Percentiles rank a stretch among this genome's conserved stretches.
Evolutionary conservation across 2,888 invertebrate genomes (phyloP).

Genomic region (Epinotia brunnichana): DNA sequence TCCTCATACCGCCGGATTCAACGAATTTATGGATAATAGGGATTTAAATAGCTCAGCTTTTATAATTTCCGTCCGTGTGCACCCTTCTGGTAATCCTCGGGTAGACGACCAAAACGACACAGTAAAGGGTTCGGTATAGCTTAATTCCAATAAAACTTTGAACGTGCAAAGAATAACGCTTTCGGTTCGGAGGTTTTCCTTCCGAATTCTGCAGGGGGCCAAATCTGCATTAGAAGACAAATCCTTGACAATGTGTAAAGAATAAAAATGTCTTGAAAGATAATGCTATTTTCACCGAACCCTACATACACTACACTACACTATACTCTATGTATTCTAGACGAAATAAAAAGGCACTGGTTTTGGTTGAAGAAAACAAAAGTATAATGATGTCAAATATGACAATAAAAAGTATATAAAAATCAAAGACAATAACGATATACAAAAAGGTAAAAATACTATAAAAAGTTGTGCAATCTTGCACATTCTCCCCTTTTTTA

Average conservation of each 20-base stretch:
- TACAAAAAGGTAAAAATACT: too few species aligned
- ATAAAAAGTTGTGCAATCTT: too few species aligned
- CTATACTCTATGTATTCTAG: too few species aligned
- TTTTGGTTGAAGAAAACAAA: too few species aligned
- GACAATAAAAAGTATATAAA: too few species aligned
- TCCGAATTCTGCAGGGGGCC: conserved; percentile 26
- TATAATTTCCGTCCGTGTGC: conserved; percentile 49
- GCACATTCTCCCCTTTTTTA: too few species aligned
- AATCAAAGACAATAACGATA: too few species aligned
- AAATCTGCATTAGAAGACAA: conserved; percentile 39
- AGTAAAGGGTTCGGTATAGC: conserved; percentile 75
- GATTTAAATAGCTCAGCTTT: conserved; percentile 36
- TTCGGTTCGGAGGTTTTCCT: conserved; percentile 43
- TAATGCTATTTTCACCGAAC: background rate
- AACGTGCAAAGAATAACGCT: conserved; percentile 74
- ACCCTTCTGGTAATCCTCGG: conserved; percentile 69
- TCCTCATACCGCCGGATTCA: conserved; percentile 20
- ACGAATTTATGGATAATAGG: conserved; percentile 40
- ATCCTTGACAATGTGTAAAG: conserved; percentile 37
- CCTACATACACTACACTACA: too few species aligned
- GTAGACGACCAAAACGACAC: conserved; percentile 70
- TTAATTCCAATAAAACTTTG: conserved; percentile 79
- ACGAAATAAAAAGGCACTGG: too few species aligned
- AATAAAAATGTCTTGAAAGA: conserved; percentile 29
- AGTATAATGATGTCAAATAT: too few species aligned